A percentile compares a stretch with the other conserved stretches of the same genome.
Conservation (phyloP, 2,113 vertebrate genomes). For the Canis aureus region DNA sequence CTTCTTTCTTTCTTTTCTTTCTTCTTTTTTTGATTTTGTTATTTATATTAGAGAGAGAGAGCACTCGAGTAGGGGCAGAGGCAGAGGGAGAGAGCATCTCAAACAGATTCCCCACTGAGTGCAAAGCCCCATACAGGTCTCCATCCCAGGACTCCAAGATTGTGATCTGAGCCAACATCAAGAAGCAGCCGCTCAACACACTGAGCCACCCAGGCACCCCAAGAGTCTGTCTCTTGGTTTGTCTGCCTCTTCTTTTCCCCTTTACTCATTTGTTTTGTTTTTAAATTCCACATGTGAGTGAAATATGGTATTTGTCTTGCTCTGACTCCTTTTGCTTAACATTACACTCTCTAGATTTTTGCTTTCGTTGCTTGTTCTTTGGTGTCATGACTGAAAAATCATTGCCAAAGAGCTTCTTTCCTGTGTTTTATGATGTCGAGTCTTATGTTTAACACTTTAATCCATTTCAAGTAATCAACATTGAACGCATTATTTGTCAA, state of each 20-base stretch:
- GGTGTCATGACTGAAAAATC: background rate
- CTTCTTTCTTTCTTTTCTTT: background rate
- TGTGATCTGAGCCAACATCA: background rate
- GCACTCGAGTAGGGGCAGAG: background rate
- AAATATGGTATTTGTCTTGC: background rate
- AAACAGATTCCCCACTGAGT: background rate
- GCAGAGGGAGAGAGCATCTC: background rate
- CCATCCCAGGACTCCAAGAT: background rate
- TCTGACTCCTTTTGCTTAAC: background rate
- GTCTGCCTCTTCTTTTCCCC: background rate
- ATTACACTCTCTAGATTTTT: background rate
- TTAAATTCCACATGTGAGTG: background rate
- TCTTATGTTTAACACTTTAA: background rate
- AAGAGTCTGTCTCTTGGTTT: background rate
- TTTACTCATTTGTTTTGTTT: background rate
- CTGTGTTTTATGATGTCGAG: background rate
- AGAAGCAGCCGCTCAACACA: background rate
- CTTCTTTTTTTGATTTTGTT: background rate
- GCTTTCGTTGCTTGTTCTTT: background rate
- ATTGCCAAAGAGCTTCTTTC: background rate
- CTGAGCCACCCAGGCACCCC: background rate
- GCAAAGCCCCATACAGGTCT: background rate
- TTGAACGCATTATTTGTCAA: background rate
- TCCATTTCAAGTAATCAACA: background rate
- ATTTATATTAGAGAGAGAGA: background rate